A percentile compares a stretch with the other conserved stretches of the same genome.
phyloP scores from a whole-genome alignment of 1,140 invertebrate species.

The Acromyrmex echinatior region DNA sequence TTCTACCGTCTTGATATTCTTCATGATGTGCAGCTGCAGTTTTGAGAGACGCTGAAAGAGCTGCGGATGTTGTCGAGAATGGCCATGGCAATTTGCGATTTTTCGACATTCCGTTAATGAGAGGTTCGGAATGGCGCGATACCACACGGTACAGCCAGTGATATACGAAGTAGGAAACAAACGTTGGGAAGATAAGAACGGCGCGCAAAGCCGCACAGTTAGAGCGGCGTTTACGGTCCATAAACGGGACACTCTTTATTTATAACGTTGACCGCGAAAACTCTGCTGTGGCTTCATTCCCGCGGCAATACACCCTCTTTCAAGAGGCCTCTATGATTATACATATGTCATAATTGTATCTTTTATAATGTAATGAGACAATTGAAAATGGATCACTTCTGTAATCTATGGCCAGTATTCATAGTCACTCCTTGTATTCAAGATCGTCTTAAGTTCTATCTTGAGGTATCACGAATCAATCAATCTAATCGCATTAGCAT shows the following conservation, averaged over 20 bases:
- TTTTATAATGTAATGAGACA: slow-evolving; percentile 74
- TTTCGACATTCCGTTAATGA: slow-evolving; percentile 64
- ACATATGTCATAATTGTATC: slow-evolving; percentile 76
- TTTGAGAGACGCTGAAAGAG: slow-evolving; percentile 40
- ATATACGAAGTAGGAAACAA: slow-evolving; percentile 81
- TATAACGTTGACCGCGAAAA: slow-evolving; percentile 76
- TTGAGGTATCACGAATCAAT: too few relatives aligned
- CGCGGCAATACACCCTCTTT: background rate
- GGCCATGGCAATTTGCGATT: slow-evolving; percentile 31
- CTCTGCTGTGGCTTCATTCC: slow-evolving; percentile 33
- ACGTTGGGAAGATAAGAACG: slow-evolving; percentile 60
- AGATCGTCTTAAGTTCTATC: too few relatives aligned
- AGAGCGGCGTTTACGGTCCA: slow-evolving; percentile 82
- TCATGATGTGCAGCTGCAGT: background rate
- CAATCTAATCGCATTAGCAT: too few relatives aligned
- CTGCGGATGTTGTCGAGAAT: background rate
- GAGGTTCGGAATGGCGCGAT: slow-evolving; percentile 42
- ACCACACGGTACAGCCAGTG: slow-evolving; percentile 52
- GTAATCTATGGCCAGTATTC: too few relatives aligned
- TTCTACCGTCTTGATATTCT: background rate
- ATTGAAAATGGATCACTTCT: slow-evolving; percentile 24
- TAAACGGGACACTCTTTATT: slow-evolving; percentile 82
- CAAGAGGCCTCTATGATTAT: slow-evolving; percentile 77
- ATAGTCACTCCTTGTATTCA: too few relatives aligned
- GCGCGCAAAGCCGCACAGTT: slow-evolving; percentile 71